Conservation (phyloP, 1,140 invertebrate species). For the Cryptotermes secundus region DNA sequence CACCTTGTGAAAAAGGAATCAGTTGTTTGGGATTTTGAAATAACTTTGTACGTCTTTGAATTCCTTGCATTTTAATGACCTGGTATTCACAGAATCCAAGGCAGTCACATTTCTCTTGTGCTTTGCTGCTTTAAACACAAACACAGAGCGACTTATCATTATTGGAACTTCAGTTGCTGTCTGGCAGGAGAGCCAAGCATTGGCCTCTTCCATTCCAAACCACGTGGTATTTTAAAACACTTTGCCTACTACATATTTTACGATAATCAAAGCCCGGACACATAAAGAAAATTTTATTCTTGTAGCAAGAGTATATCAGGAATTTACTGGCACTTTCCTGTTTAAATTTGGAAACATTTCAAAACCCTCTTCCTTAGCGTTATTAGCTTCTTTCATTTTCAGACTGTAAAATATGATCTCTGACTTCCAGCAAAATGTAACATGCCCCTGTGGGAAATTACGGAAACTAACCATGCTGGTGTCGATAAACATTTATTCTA, state of each 20-base stretch:
- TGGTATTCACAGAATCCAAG: neutral
- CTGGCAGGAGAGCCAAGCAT: neutral
- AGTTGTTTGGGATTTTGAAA: neutral
- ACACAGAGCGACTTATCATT: neutral
- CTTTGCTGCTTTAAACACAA: neutral
- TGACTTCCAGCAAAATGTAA: neutral
- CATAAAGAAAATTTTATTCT: neutral
- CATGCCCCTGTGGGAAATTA: neutral
- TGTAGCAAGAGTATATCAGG: neutral
- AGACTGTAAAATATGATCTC: neutral
- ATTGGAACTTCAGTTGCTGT: neutral
- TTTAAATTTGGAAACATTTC: neutral
- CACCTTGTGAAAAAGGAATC: neutral
- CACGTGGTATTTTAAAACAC: neutral
- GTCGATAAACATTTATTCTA: neutral
- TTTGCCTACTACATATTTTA: neutral
- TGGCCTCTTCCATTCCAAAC: neutral
- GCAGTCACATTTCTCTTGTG: neutral
- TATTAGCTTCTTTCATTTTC: neutral
- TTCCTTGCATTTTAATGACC: neutral
- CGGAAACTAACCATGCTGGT: neutral
- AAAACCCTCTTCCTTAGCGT: neutral
- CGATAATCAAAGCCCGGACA: neutral
- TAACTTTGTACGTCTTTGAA: neutral
- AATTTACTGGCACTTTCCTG: neutral